phyloP scores from a whole-genome alignment of 2,888 invertebrate genomes.

The Marronus borbonicus region DNA sequence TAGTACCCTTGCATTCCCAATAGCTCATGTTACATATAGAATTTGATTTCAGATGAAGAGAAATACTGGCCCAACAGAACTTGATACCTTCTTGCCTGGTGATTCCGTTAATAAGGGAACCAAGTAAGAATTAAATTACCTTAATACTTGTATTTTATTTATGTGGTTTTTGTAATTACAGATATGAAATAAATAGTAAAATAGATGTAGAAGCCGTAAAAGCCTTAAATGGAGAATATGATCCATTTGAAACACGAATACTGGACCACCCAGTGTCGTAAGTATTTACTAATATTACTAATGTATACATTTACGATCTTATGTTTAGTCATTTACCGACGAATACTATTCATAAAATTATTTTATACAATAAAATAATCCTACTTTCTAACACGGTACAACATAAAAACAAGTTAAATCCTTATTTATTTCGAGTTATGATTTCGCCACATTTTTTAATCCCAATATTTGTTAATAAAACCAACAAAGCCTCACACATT shows the following conservation, averaged over 20 bases:
- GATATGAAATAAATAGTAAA: slow-evolving; percentile 77
- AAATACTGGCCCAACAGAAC: slow-evolving; percentile 45
- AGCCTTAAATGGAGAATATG: slow-evolving; percentile 73
- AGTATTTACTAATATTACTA: slow-evolving; percentile 69
- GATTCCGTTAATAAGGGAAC: slow-evolving; percentile 50
- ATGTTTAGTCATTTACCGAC: too few species aligned
- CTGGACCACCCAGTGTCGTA: slow-evolving; percentile 87
- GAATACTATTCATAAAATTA: too few species aligned
- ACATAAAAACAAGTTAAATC: too few species aligned
- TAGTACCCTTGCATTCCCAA: neutral
- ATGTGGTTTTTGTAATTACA: slow-evolving; percentile 61
- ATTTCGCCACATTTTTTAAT: too few species aligned
- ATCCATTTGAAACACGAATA: slow-evolving; percentile 83
- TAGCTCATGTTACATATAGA: neutral
- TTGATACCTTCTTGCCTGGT: slow-evolving; percentile 51
- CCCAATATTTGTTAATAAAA: too few species aligned
- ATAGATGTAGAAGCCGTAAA: slow-evolving; percentile 74
- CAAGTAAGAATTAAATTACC: slow-evolving; percentile 34
- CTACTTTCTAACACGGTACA: too few species aligned
- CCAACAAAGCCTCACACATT: too few species aligned
- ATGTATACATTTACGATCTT: too few species aligned
- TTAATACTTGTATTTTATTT: neutral
- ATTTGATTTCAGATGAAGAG: slow-evolving; percentile 46
- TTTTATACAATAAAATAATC: too few species aligned
- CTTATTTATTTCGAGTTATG: too few species aligned